Evolutionary conservation across 2,113 vertebrate species (phyloP), one percentile per base, ranked within the genome.

Genomic region (Nannospalax galili): DNA sequence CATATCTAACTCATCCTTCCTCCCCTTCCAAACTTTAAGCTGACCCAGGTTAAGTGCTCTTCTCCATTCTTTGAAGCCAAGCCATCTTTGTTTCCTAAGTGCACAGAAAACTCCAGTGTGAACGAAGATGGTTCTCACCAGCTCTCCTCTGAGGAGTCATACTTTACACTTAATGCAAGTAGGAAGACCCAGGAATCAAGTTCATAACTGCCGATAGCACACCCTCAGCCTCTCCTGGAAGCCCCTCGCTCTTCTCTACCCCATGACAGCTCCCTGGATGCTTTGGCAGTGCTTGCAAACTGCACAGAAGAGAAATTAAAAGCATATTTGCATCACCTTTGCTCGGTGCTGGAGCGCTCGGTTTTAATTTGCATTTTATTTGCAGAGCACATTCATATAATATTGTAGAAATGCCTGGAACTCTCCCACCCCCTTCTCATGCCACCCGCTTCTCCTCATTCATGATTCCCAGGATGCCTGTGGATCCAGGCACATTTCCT

Each of bases 311-410:
- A 94, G 85, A 96, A 95, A 97, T 97, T 94, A 96, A 96, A 97
- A 96, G 96, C 95, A 95, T 96, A 96, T 96, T 91, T 86, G 95
- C 95, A 93, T 94, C 95, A 92, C 93, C 97, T 96, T 96, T 96
- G 81, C 85, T 86, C 74, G 42, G 94, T 52, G 72, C 94, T n/a
- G 24, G 52, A 91, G 64, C 32, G 0, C 73, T 84, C 16, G 0
- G 58, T 67, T 94, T 95, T 95, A 85, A 97, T 97, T 95, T 95
- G 95, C 96, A 97, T 97, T 90, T 93, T 97, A 87, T 97, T 96
- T 96, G 92, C 95, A 95, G 84, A 97, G 96, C 82, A 92, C 93
- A 91, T 95, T 95, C 94, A 70, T 93, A 94, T 93, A 89, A 97
- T 94, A 95, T 91, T 58, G 58, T 67, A 73, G 88, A 95, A 88